Base-by-base conservation (phyloP, 2,888 invertebrate genomes). In the Caenorhabditis sp. region DNA sequence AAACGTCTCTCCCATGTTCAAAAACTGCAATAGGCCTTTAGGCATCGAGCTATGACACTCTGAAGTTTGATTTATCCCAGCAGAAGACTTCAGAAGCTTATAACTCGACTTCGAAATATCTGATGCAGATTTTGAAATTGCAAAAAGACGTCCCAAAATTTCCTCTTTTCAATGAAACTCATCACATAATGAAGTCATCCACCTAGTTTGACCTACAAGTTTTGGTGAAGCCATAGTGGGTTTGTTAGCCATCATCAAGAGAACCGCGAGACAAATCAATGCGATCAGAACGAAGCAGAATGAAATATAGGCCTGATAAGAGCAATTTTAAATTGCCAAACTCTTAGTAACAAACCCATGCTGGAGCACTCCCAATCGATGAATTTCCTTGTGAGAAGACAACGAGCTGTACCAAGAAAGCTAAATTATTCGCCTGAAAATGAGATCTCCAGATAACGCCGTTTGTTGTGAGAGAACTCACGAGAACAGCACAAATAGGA, bases 371-470 rank as follows among this genome's bases (percentile, higher is more conserved):
- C 2, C 54, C 63, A 22, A 79, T 63, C 5, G 79, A 79, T 7
- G 26, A 24, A 49, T 79, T 79, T 56, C 63, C 70, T 0, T 70
- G 70, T 7, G 79, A 44, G 56, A 79, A 79, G 24, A 79, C n/a
- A 16, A 79, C 8, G 44, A 79, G 79, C 38, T 79, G 79, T 56
- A 70, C 56, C 56, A 79, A 26, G 47, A 79, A 79, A 14, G 56
- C 70, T n/a, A 70, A 31, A 70, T 54, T 35, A 49, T 79, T 79
- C n/a, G 64, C 70, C 79, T 79, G 63, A 56, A 79, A 44, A 14
- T 41, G 16, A 14, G 16, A n/a, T 6, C 6, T 19, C 4, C 19
- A 47, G 16, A 4, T 38, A 47, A 19, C 5, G 5, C 26, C 24
- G 35, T 38, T 10, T 5, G 44, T 7, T 14, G 4, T n/a, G n/a